These are phyloP conservation scores for Plebejus argus DNA, from an alignment of 2,888 invertebrate genomes.

Conservation along the genomic window DNA sequence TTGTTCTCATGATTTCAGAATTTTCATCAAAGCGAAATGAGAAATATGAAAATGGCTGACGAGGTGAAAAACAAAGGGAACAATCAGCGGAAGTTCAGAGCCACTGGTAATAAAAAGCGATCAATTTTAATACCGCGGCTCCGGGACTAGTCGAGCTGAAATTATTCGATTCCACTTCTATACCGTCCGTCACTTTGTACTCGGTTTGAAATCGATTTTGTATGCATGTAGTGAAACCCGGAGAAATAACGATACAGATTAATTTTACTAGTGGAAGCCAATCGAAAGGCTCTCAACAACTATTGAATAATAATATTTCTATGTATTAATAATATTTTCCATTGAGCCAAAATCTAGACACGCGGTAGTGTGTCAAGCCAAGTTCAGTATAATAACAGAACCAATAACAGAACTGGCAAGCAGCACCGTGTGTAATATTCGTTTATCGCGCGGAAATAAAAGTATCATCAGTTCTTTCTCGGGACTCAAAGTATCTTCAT, in stretches of 20 bases:
- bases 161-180: constrained; percentile 7
- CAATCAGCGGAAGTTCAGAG: constrained; percentile 45
- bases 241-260: neutral
- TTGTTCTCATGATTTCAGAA: neutral
- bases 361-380: too few relatives aligned
- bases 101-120: constrained; percentile 45
- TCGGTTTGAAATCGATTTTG: neutral
- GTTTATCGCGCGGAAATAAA: too few relatives aligned
- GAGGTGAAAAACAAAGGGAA: constrained; percentile 42
- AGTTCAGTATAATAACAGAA: too few relatives aligned
- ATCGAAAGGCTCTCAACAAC: too few relatives aligned
- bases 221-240: neutral
- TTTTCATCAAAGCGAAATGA: constrained; percentile 22
- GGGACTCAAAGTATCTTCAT: too few relatives aligned
- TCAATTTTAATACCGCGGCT: constrained; percentile 48
- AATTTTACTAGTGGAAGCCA: too few relatives aligned
- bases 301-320: too few relatives aligned
- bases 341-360: too few relatives aligned
- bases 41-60: constrained; percentile 34
- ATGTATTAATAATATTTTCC: too few relatives aligned
- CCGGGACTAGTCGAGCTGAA: constrained; percentile 32
- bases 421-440: too few relatives aligned
- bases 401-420: too few relatives aligned
- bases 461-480: too few relatives aligned
- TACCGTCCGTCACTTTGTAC: neutral